Base-by-base conservation (phyloP, 2,113 vertebrate genomes). In the Sapayoa aenigma region DNA sequence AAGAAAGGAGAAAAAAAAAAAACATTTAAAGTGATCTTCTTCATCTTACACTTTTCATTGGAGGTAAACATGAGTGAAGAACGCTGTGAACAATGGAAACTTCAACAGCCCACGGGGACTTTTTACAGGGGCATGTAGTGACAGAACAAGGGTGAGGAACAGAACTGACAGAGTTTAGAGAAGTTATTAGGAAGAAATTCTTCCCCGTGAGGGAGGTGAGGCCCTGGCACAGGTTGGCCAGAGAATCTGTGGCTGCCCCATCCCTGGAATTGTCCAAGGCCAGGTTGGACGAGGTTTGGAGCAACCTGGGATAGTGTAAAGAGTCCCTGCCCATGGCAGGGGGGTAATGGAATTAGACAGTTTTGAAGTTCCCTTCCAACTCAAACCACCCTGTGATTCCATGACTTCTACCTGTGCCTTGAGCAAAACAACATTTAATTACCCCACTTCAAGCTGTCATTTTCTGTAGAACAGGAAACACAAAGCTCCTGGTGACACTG, bases 281-380 rank as follows among this genome's bases (percentile, higher is more conserved):
- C 53, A 39, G 69, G 46, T 0, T 59, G 68, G 37, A 27, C 0
- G 0, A 2, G 2, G 5, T 15, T 68, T 60, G 71, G 47, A 62
- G 9, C 11, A 53, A 0, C 15, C 6, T 68, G 47, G 14, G 21
- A 21, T 0, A 0, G 24, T 31, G 47, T 30, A 1, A 89, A 6
- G 0, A 41, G 16, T 62, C 55, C 28, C 23, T 44, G 59, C 6
- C 4, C n/a, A 23, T 46, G 39, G 23, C 8, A 67, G 17, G 12
- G 5, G 11, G 3, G 9, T n/a, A n/a, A 31, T 22, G 3, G 25
- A 12, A 49, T 25, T 31, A 18, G 9, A 42, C 23, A 22, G 4
- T 37, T 7, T 49, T 84, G 12, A 56, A 33, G 23, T 33, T 33
- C 12, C 31, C 8, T 63, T 77, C 15, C 15, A 56, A 33, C 5